A percentile compares a stretch with the other conserved stretches of the same genome.
Conservation (phyloP, 30 jellyfish, hydroid and myxozoan species). For the Sanderia malayensis region DNA sequence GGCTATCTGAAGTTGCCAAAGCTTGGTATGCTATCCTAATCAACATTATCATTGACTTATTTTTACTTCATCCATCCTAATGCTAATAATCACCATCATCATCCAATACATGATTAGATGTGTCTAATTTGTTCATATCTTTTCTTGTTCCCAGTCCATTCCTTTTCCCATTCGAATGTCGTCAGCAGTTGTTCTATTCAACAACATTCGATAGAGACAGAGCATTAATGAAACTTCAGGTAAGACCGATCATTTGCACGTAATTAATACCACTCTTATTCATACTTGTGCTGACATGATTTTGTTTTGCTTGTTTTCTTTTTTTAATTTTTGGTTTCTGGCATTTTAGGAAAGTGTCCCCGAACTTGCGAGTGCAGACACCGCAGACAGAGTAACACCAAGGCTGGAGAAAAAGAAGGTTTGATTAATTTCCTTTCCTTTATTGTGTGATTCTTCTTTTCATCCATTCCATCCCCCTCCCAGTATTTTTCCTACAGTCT, state of each 20-base stretch:
- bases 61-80: too few relatives aligned
- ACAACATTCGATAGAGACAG: conserved; percentile 96
- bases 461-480: background rate
- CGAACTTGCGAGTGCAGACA: conserved; percentile 86
- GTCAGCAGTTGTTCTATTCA: conserved; percentile 88
- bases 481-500: background rate
- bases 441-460: background rate
- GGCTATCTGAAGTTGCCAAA: conserved; percentile 86
- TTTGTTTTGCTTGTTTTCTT: too few relatives aligned
- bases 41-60: too few relatives aligned
- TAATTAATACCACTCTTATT: too few relatives aligned
- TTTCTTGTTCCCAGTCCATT: conserved; percentile 69
- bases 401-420: conserved; percentile 97
- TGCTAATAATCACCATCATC: too few relatives aligned
- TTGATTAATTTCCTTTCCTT: background rate
- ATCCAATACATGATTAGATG: too few relatives aligned
- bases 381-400: conserved; percentile 97
- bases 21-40: conserved; percentile 98
- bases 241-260: too few relatives aligned
- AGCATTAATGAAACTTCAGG: conserved; percentile 97
- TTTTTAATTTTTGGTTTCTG: background rate
- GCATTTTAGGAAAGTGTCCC: conserved; percentile 85
- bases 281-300: too few relatives aligned
- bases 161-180: conserved; percentile 96
- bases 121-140: too few relatives aligned